Percentiles rank a stretch among this genome's conserved stretches.
Conservation (phyloP, 2,888 invertebrate genomes). For the Mycogona germanica region DNA sequence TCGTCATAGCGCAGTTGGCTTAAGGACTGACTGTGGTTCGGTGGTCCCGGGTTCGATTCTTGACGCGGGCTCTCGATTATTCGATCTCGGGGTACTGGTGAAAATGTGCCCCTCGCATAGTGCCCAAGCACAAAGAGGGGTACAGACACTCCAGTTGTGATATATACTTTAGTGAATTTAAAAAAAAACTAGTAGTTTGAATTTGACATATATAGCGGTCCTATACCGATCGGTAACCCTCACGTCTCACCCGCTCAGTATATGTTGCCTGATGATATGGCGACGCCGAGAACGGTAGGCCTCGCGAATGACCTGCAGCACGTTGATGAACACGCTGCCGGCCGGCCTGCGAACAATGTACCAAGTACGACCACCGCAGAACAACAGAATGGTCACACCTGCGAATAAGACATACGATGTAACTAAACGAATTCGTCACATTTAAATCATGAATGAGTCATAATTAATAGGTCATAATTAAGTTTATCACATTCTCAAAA, state of each 20-base stretch:
- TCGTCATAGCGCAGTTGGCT: no score
- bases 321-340: constrained; percentile 35
- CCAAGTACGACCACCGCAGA: constrained; percentile 31
- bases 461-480: neutral
- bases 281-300: constrained; percentile 25
- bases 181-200: no score
- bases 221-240: no score
- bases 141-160: no score
- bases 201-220: no score
- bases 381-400: constrained; percentile 31
- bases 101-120: no score
- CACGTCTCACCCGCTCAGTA: neutral
- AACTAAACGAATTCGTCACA: neutral
- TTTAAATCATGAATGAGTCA: neutral
- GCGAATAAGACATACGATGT: neutral
- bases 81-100: no score
- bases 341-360: constrained; percentile 33
- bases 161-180: no score
- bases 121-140: no score
- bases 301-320: constrained; percentile 33
- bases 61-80: no score
- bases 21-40: no score
- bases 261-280: constrained; percentile 6
- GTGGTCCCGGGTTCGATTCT: no score
- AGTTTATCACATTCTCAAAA: neutral